phyloP scores from a whole-genome alignment of 2,113 vertebrate genomes.

The Drymodes brunneopygia region DNA sequence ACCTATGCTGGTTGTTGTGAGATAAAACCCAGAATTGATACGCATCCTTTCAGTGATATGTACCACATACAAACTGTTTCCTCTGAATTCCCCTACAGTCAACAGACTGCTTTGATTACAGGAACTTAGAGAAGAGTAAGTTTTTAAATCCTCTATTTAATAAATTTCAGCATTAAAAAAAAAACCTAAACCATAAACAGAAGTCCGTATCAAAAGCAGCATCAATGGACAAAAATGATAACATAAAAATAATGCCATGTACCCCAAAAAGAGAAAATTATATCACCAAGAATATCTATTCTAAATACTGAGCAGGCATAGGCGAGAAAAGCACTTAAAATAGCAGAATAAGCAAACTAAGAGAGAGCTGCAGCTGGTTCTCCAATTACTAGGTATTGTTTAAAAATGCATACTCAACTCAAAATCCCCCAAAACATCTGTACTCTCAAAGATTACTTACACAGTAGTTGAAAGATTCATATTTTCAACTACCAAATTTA shows the following conservation, averaged over 20 bases:
- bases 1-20: neutral
- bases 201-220: neutral
- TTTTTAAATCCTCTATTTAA: neutral
- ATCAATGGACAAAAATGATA: neutral
- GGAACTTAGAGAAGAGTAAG: neutral
- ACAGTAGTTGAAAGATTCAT: neutral
- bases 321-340: conserved; percentile 2
- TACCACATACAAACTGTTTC: neutral
- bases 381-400: conserved; percentile 58
- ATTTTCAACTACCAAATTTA: neutral
- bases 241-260: neutral
- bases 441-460: neutral
- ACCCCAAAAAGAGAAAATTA: neutral
- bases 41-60: neutral
- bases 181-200: neutral
- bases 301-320: neutral
- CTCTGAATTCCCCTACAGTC: neutral
- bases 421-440: conserved; percentile 3
- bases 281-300: neutral
- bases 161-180: neutral
- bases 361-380: conserved; percentile 50
- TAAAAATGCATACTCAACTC: conserved; percentile 29
- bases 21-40: neutral
- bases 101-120: neutral
- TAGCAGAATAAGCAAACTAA: conserved; percentile 30